Evolutionary conservation across 1,140 invertebrate species (phyloP).

Genomic region (Caerostris darwini): DNA sequence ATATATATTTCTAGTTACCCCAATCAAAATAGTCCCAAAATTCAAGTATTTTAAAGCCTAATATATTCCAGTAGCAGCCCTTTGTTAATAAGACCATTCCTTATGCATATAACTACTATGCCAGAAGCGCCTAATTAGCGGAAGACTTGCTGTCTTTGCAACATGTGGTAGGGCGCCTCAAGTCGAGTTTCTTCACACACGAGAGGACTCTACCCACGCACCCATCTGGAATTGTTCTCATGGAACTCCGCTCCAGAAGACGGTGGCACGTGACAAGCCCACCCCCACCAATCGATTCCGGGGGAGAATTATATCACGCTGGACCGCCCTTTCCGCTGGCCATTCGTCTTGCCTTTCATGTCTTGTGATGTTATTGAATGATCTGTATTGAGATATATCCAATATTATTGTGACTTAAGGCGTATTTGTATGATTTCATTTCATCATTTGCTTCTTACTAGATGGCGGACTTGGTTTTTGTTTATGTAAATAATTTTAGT

Average conservation of each 20-base stretch:
- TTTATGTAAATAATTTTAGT: too few relatives aligned
- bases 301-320: constrained; percentile 4
- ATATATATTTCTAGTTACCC: too few relatives aligned
- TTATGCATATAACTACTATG: background rate
- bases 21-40: too few relatives aligned
- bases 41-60: too few relatives aligned
- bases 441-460: too few relatives aligned
- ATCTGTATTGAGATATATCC: too few relatives aligned
- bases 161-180: background rate
- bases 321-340: background rate
- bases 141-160: background rate
- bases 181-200: background rate
- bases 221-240: background rate
- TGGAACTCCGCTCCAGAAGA: background rate
- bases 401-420: too few relatives aligned
- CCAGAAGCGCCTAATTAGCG: background rate
- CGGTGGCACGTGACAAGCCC: background rate
- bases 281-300: background rate
- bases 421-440: too few relatives aligned
- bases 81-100: background rate
- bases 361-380: background rate
- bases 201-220: background rate
- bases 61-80: too few relatives aligned
- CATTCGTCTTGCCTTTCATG: background rate
- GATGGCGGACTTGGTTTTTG: too few relatives aligned